Conservation (phyloP, 2,888 invertebrate genomes). For the Zaprionus obscuricornis region DNA sequence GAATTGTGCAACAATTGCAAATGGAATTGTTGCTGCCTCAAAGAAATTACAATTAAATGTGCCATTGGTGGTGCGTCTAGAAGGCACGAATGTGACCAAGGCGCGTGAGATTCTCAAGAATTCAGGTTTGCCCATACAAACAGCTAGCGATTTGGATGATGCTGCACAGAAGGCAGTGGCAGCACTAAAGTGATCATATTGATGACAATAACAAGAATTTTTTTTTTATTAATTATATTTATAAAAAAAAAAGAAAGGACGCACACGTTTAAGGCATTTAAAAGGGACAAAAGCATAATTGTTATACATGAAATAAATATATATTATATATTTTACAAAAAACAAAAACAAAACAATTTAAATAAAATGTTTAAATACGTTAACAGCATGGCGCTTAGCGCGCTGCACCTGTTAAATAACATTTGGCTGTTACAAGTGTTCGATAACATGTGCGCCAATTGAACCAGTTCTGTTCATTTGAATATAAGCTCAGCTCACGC, state of each 20-base stretch:
- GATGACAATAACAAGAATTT: too few species aligned
- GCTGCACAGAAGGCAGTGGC: slow-evolving; percentile 95
- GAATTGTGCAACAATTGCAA: slow-evolving; percentile 98
- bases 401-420: too few species aligned
- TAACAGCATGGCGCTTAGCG: too few species aligned
- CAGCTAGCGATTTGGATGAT: slow-evolving; percentile 94
- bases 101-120: slow-evolving; percentile 92
- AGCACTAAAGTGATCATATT: slow-evolving; percentile 42
- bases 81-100: slow-evolving; percentile 95
- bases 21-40: slow-evolving; percentile 95
- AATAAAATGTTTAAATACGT: too few species aligned
- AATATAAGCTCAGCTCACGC: not conserved
- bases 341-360: too few species aligned
- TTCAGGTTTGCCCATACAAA: slow-evolving; percentile 92
- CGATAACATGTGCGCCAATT: slow-evolving; percentile 1
- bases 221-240: too few species aligned
- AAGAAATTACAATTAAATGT: slow-evolving; percentile 90
- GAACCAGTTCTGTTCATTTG: too few species aligned
- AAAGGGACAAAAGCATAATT: slow-evolving; percentile 8
- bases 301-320: slow-evolving; percentile 12
- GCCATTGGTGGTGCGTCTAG: slow-evolving; percentile 96
- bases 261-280: slow-evolving; percentile 52
- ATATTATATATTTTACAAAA: too few species aligned
- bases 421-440: too few species aligned
- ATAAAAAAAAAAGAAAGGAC: too few species aligned